These are phyloP conservation scores for Ifrita kowaldi DNA, from an alignment of 2,113 vertebrate species.

Conservation along the genomic window DNA sequence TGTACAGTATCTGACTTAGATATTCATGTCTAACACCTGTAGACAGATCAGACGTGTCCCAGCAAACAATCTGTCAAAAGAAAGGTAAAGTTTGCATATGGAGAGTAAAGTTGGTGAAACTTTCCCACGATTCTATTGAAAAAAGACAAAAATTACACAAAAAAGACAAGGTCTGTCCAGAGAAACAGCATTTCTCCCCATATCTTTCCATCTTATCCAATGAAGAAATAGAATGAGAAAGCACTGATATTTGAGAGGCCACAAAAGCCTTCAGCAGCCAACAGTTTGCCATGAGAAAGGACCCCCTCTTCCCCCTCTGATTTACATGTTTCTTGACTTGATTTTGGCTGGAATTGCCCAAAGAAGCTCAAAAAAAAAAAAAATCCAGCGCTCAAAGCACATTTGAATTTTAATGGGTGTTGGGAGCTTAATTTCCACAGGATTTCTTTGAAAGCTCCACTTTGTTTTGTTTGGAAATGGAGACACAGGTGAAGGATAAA, in stretches of 20 bases:
- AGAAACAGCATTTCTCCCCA: neutral
- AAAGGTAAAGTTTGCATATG: slow-evolving; percentile 44
- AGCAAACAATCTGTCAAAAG: slow-evolving; percentile 54
- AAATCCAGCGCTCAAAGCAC: neutral
- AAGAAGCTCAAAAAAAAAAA: neutral
- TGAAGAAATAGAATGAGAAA: neutral
- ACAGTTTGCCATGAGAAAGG: neutral
- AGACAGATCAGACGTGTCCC: slow-evolving; percentile 57
- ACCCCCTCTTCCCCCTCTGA: neutral
- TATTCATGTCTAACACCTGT: slow-evolving; percentile 44
- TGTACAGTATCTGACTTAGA: slow-evolving; percentile 8
- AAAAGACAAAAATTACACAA: neutral
- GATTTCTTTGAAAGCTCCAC: neutral
- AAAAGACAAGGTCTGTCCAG: neutral
- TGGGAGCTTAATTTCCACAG: neutral
- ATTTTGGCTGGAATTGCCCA: neutral
- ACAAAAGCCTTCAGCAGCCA: neutral
- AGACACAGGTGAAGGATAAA: neutral
- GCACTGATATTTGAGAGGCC: neutral
- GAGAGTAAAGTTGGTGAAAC: slow-evolving; percentile 16
- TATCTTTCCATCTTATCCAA: neutral
- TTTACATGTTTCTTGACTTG: neutral
- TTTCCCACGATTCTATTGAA: slow-evolving; percentile 48
- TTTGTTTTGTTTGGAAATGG: neutral
- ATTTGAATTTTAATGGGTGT: neutral